These are phyloP conservation scores for Brienomyrus longianalis DNA, from an alignment of 2,113 vertebrate species.

Conservation along the genomic window DNA sequence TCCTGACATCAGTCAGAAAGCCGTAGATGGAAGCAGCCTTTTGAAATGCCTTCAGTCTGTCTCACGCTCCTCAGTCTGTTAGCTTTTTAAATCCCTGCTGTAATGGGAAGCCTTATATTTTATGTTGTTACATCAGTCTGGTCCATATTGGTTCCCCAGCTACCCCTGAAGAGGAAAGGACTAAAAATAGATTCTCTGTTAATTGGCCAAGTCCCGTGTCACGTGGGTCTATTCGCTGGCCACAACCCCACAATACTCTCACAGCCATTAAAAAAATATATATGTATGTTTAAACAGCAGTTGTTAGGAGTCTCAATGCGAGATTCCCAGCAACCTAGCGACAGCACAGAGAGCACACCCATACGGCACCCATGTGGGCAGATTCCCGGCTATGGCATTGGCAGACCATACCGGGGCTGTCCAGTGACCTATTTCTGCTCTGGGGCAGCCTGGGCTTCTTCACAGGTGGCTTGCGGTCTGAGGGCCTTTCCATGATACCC, in stretches of 20 bases:
- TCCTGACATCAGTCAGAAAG: neutral
- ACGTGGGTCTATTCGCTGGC: neutral
- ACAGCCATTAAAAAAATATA: neutral
- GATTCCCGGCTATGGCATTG: neutral
- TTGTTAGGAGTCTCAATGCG: neutral
- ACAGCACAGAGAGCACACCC: neutral
- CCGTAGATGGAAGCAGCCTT: neutral
- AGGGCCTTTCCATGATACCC: conserved; percentile 59
- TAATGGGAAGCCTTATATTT: neutral
- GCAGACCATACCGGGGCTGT: conserved; percentile 52
- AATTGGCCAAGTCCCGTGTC: neutral
- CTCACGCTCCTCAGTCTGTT: neutral
- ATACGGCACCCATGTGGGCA: neutral
- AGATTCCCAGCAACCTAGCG: neutral
- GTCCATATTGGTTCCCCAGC: neutral
- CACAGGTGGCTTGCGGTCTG: conserved; percentile 61
- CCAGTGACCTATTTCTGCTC: conserved; percentile 64
- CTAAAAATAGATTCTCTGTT: neutral
- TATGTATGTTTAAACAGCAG: neutral
- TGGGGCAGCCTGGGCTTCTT: conserved; percentile 67
- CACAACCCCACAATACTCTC: neutral
- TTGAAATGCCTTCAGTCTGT: neutral
- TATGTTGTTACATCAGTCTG: neutral
- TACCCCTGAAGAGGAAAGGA: neutral
- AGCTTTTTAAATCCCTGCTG: neutral